Percentiles rank a stretch among this genome's conserved stretches.
Conservation (phyloP, 2,113 vertebrate genomes). For the Nibea coibor region DNA sequence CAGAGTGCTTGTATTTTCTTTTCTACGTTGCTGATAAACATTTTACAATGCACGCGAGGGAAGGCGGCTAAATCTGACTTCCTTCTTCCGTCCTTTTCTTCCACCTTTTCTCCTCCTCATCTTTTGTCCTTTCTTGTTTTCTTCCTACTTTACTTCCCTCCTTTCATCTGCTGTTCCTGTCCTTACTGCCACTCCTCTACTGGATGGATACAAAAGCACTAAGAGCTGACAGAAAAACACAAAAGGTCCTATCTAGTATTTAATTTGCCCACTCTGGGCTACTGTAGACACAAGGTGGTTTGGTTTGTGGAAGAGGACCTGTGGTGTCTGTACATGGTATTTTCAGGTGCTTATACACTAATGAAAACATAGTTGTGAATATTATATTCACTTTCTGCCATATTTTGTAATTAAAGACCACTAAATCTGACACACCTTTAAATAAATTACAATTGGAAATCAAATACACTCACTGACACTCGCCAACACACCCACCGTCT, state of each 20-base stretch:
- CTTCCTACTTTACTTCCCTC: not conserved
- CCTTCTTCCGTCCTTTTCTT: not conserved
- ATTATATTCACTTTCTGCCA: too few relatives aligned
- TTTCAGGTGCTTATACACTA: too few relatives aligned
- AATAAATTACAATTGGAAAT: not conserved
- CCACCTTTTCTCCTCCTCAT: not conserved
- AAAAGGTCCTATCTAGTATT: too few relatives aligned
- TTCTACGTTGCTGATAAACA: not conserved
- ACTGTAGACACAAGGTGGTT: too few relatives aligned
- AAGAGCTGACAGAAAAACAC: too few relatives aligned
- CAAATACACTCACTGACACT: not conserved
- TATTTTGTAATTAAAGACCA: too few relatives aligned
- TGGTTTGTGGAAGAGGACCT: too few relatives aligned
- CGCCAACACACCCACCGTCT: slow-evolving; percentile 81
- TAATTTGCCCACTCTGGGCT: too few relatives aligned
- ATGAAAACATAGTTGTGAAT: too few relatives aligned
- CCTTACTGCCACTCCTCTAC: not conserved
- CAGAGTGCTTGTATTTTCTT: not conserved
- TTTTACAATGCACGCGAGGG: not conserved
- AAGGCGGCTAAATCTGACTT: not conserved
- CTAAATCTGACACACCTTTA: too few relatives aligned
- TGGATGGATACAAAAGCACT: too few relatives aligned
- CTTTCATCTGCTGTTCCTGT: not conserved
- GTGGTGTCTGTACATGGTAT: too few relatives aligned
- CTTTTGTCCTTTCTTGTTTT: not conserved